Evolutionary conservation across 2,113 vertebrate species (phyloP).

Genomic region (Theristicus caerulescens): DNA sequence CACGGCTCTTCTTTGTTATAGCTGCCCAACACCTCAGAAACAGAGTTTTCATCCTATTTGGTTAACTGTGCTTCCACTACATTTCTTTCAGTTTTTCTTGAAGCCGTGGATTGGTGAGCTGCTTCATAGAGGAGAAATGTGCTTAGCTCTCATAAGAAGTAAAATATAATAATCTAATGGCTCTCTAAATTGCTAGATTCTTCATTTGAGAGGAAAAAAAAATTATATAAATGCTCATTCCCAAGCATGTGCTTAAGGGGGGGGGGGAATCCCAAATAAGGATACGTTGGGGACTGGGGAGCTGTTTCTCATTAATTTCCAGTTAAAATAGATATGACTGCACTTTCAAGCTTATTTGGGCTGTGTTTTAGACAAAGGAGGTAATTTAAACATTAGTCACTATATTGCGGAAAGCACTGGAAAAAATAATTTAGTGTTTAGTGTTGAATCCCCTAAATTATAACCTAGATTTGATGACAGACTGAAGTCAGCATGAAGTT

Average conservation of each 20-base stretch:
- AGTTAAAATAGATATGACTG: not conserved
- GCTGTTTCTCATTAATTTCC: not conserved
- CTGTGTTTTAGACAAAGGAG: not conserved
- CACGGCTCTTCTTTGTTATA: not conserved
- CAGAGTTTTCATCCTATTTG: not conserved
- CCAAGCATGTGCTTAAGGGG: not conserved
- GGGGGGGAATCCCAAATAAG: not conserved
- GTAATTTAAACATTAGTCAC: constrained; percentile 31
- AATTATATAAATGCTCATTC: not conserved
- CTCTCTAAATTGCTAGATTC: not conserved
- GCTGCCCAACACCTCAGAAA: not conserved
- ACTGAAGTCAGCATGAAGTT: not conserved
- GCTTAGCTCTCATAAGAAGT: not conserved
- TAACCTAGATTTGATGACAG: not conserved
- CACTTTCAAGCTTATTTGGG: not conserved
- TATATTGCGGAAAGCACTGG: not conserved
- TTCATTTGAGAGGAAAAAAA: not conserved
- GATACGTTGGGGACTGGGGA: not conserved
- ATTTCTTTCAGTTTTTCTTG: not conserved
- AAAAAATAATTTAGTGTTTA: not conserved
- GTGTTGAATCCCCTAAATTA: not conserved
- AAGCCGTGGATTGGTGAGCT: not conserved
- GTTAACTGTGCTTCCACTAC: fast-evolving
- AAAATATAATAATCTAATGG: not conserved
- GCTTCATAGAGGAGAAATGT: not conserved